Base-by-base conservation (phyloP, 2,888 invertebrate genomes). In the Fabriciana adippe region DNA sequence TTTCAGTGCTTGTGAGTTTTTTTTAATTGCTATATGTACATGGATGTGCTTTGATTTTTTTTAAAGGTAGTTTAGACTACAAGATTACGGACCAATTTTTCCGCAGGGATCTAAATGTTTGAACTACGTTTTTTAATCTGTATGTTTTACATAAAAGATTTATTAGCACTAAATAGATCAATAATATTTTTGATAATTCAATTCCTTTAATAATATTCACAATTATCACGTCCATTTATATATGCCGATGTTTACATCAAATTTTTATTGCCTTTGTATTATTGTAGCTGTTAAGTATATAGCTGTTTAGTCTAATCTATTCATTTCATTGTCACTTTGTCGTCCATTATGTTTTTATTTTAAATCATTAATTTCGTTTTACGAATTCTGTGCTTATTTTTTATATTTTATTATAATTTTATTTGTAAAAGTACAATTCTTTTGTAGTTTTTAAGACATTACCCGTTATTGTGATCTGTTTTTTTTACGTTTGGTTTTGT, bases 351-450 rank as follows among this genome's bases (percentile, higher is more conserved):
- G 41, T 53, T 61, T 59, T 61, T 61, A 35, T 50, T 35, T 41
- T 41, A 15, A 48, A 61, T 18, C 41, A 53, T 53, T 61, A 35
- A 53, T 61, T 61, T 61, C 18, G 53, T 61, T 61, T 53, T 53
- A 61, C 51, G 53, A 53, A 21, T 35, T 53, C 61, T 61, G 61
- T 61, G 61, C 61, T 61, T 53, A 51, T 61, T 53, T 55, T 48
- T 50, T 50, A 54, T 35, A 55, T 61, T 50, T 50, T 61, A 16
- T 61, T 35, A 55, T 66, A 68, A 64, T 66, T 68, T 67, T 67
- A 68, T 73, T 57, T 66, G 64, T 70, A 55, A 67, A 72, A 70
- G 67, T 72, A 74, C 72, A 74, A 70, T 71, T 69, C 66, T 65
- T 62, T 70, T 69, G 48, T 66, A 61, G 60, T 70, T 50, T 66